A percentile compares a stretch with the other conserved stretches of the same genome.
Conservation (phyloP, 1,140 invertebrate species). For the Radopholus similis region DNA sequence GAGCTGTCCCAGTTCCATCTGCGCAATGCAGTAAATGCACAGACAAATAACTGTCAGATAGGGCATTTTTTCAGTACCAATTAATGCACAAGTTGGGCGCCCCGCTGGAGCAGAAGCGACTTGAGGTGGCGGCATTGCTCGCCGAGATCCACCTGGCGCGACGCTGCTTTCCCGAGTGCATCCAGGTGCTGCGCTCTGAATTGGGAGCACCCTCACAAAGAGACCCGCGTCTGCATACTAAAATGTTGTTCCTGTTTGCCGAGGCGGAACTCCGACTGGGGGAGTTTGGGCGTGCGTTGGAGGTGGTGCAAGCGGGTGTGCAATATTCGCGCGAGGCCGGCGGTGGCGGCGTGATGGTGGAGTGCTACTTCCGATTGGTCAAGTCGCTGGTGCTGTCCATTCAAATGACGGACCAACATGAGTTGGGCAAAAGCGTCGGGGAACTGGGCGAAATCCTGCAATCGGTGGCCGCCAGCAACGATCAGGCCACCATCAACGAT, state of each 20-base stretch:
- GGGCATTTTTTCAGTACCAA: constrained; percentile 23
- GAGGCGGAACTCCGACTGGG: constrained; percentile 31
- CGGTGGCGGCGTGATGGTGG: constrained; percentile 27
- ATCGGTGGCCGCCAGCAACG: constrained; percentile 4
- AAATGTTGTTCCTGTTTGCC: constrained; percentile 37
- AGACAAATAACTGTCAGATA: background rate
- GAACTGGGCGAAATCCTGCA: constrained; percentile 42
- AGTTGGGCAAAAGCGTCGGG: constrained; percentile 35
- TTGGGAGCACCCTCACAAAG: constrained; percentile 18
- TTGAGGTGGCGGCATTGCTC: constrained; percentile 30
- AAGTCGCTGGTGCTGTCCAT: constrained; percentile 47
- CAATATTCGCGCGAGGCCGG: constrained; percentile 22
- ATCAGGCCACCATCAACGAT: constrained; percentile 34
- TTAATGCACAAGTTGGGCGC: constrained; percentile 36
- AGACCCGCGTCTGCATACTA: constrained; percentile 29
- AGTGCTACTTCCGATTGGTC: constrained; percentile 39
- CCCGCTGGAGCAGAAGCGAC: constrained; percentile 17
- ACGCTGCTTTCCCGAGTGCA: constrained; percentile 22
- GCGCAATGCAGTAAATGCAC: constrained; percentile 25
- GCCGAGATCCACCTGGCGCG: constrained; percentile 34
- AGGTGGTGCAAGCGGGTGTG: constrained; percentile 39
- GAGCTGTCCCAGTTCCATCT: constrained; percentile 33
- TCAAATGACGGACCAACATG: constrained; percentile 41
- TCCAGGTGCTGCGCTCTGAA: constrained; percentile 26
- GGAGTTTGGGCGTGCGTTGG: constrained; percentile 35